Base-by-base conservation (phyloP, 2,113 vertebrate genomes). In the Corythoichthys haematopterus region DNA sequence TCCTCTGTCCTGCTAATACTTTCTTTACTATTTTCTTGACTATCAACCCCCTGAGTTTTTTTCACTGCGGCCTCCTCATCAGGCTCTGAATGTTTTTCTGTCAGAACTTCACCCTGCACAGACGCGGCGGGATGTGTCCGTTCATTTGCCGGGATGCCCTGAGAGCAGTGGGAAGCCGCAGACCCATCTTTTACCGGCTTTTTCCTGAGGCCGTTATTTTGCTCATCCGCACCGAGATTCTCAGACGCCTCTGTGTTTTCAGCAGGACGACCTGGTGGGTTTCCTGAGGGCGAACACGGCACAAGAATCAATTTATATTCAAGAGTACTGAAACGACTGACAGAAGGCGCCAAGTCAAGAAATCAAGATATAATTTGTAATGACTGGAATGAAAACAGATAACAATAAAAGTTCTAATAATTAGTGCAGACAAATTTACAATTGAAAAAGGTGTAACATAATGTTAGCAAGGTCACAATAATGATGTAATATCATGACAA, bases 121-220 rank as follows among this genome's bases (percentile, higher is more conserved):
- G 15, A 88, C 70, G 51, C 86, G 1, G 83, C 69, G 11, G 69
- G 40, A 16, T 88, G 85, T 66, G 83, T 84, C 81, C 82, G 84
- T 63, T 91, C 84, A 6, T 63, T 70, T 14, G 76, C 65, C 50
- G 86, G 37, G 60, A 67, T 78, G 77, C 64, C 75, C 77, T 88
- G 89, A 80, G 80, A 84, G 20, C 82, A 81, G 14, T 78, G 37
- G 4, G 74, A 59, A 62, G 83, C 36, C 43, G 66, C 14, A 8
- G 77, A 59, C 14, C 83, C 82, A 1, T 88, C 86, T 37, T 82
- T 78, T 38, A 80, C 77, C 0, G 59, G 1, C 28, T 66, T 77
- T 82, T 91, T 95, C 73, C 85, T 89, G 51, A 93, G 86, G 43
- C 95, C 93, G 0, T 96, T 96, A 76, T 92, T 96, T 65, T 93